These are phyloP conservation scores for Lagenorhynchus albirostris DNA, from an alignment of 2,113 vertebrate species.

Conservation along the genomic window DNA sequence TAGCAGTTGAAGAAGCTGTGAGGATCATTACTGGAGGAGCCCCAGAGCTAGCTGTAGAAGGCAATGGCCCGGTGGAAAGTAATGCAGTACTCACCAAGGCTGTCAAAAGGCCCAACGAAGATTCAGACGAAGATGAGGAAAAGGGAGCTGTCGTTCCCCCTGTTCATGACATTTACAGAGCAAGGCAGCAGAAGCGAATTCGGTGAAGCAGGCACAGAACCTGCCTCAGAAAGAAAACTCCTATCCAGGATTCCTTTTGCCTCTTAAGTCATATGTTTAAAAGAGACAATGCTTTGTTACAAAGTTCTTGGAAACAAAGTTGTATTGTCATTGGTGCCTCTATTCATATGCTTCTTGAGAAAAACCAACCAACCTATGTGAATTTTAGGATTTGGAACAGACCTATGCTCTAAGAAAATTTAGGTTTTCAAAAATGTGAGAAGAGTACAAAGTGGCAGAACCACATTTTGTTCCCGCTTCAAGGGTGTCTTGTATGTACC, in stretches of 20 bases:
- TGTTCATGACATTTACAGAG: slow-evolving; percentile 97
- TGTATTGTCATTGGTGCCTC: slow-evolving; percentile 87
- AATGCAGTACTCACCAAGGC: slow-evolving; percentile 89
- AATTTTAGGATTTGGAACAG: slow-evolving; percentile 72
- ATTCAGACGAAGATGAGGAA: slow-evolving; percentile 97
- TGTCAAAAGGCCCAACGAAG: slow-evolving; percentile 96
- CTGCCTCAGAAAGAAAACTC: slow-evolving; percentile 49
- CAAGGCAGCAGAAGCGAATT: slow-evolving; percentile 97
- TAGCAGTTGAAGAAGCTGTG: slow-evolving; percentile 95
- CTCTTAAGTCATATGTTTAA: slow-evolving; percentile 80
- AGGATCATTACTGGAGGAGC: slow-evolving; percentile 93
- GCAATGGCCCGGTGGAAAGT: slow-evolving; percentile 94
- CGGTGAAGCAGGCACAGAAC: slow-evolving; percentile 84
- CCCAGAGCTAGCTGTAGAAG: slow-evolving; percentile 90
- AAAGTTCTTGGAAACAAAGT: slow-evolving; percentile 80
- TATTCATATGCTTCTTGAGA: slow-evolving; percentile 78
- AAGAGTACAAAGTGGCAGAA: slow-evolving; percentile 75
- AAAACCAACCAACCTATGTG: slow-evolving; percentile 69
- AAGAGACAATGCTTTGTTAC: slow-evolving; percentile 83
- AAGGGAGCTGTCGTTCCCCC: slow-evolving; percentile 96
- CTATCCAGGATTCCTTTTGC: slow-evolving; percentile 73
- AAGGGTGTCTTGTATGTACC: slow-evolving; percentile 78
- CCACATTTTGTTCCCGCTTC: slow-evolving; percentile 78
- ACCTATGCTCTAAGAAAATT: slow-evolving; percentile 74
- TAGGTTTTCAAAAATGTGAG: slow-evolving; percentile 72